Evolutionary conservation across 2,113 vertebrate species (phyloP).

Genomic region (Amphiprion percula): DNA sequence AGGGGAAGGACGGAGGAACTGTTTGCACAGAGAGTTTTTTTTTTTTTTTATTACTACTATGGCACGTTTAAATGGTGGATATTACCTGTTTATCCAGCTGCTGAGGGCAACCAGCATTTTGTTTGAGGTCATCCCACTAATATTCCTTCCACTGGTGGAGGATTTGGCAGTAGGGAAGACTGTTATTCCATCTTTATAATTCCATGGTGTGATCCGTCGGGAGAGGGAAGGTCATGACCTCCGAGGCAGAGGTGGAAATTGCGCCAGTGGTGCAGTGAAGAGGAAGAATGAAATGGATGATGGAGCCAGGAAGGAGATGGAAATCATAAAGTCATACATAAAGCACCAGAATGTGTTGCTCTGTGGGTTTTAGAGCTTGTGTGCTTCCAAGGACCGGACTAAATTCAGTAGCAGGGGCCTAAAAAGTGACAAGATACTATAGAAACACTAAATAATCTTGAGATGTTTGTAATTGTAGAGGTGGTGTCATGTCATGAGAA

Average conservation of each 20-base stretch:
- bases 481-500: no score
- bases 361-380: not conserved
- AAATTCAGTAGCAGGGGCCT: not conserved
- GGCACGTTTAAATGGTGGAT: constrained; percentile 72
- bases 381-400: not conserved
- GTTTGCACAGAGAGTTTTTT: not conserved
- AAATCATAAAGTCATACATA: constrained; percentile 19
- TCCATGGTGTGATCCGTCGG: constrained; percentile 45
- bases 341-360: constrained; percentile 1
- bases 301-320: constrained; percentile 16
- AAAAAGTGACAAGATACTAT: not conserved
- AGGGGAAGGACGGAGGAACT: not conserved
- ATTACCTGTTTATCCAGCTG: constrained; percentile 78
- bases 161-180: constrained; percentile 13
- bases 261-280: constrained; percentile 32
- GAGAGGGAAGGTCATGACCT: constrained; percentile 59
- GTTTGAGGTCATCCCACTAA: constrained; percentile 78
- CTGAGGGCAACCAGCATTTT: constrained; percentile 73
- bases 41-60: constrained; percentile 28
- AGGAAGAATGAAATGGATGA: constrained; percentile 42
- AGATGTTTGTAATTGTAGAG: not conserved
- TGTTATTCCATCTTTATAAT: constrained; percentile 69
- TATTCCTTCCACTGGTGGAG: constrained; percentile 56
- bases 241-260: constrained; percentile 67
- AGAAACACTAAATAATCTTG: not conserved